Evolutionary conservation across 1,140 invertebrate species (phyloP), one percentile per base, ranked within the genome.

Genomic region (Dryas iulia): DNA sequence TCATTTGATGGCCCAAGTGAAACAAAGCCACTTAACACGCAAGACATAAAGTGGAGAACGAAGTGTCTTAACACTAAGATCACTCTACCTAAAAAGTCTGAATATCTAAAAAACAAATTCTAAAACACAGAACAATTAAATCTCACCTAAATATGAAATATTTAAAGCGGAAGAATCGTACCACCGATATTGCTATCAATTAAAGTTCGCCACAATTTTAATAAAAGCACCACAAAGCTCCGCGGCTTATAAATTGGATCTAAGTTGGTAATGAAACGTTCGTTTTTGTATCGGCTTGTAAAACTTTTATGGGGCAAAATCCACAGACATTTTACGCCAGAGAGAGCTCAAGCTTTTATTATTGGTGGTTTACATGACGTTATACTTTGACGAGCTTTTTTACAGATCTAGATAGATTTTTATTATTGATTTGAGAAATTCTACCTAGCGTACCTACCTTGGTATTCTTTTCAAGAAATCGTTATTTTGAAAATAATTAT

Each of bases 251-350:
- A 59, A 66, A 66, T 66, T 47, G 56, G 23, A 66, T 39, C 31
- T 35, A 18, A 26, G 54, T 47, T 47, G 11, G 39, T 47, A 47
- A 47, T 21, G 23, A 58, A 58, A 59, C 24, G 56, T 28, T 57
- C 56, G 31, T 58, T 58, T 66, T 59, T 66, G 31, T 47, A 30
- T 59, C 57, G 26, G 23, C 57, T 66, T 26, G 64, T 59, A 30
- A 59, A 59, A 66, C 14, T 66, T 66, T 66, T 66, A 66, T 35
- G 64, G 53, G 31, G 23, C 59, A 66, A 66, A 66, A 53, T 39
- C 18, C 26, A 66, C 18, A 31, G 35, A 14, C 31, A 31, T 26
- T 59, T 66, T 52, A 53, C 56, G 64, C 39, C n/a, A 21, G 11
- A 14, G 24, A n/a, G 12, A 58, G 35, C 18, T 33, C 24, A n/a